Base-by-base conservation (phyloP, 2,888 invertebrate species). In the Malacosoma neustria region DNA sequence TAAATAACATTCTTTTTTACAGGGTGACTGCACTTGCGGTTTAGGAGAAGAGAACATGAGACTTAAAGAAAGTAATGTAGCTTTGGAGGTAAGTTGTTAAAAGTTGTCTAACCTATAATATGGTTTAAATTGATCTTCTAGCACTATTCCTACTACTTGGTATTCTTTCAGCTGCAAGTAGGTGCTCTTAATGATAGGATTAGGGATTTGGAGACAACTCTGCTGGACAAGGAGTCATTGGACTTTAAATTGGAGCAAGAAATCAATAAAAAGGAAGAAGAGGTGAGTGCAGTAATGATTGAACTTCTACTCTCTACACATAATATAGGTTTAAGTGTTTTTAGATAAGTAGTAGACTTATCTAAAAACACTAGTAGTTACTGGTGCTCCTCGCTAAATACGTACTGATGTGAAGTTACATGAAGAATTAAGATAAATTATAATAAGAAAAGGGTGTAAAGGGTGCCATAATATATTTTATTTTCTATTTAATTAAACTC, bases 21-120 rank as follows among this genome's bases (percentile, higher is more conserved):
- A 82, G 82, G 53, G 45, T 1, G 71, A 67, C 14, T 79, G 79
- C 40, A 58, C 61, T 1, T 79, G 77, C 46, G 76, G 69, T 0
- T 45, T 73, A 38, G 43, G 59, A 35, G 64, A 69, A 32, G 76
- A 80, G 43, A 73, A 71, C 40, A 49, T 33, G 37, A 61, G 43
- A 39, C 42, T 77, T 13, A 72, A 61, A 36, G 44, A 52, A 29
- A 43, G 42, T 1, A 77, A 71, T 34, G 58, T 63, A 33, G 35
- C 35, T 1, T 40, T 71, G 43, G 52, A 66, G 52, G 77, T 72
- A 33, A 44, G 51, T 47, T 14, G 11, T 30, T 2, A 9, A 5
- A 7, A 15, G 22, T 32, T 3, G 35, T 4, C 11, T 14, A 3
- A 14, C 1, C n/a, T 11, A 13, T 33, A 14, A 1, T 13, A n/a